These are phyloP conservation scores for Erpetoichthys calabaricus DNA, from an alignment of 2,797 vertebrate species.

Conservation along the genomic window DNA sequence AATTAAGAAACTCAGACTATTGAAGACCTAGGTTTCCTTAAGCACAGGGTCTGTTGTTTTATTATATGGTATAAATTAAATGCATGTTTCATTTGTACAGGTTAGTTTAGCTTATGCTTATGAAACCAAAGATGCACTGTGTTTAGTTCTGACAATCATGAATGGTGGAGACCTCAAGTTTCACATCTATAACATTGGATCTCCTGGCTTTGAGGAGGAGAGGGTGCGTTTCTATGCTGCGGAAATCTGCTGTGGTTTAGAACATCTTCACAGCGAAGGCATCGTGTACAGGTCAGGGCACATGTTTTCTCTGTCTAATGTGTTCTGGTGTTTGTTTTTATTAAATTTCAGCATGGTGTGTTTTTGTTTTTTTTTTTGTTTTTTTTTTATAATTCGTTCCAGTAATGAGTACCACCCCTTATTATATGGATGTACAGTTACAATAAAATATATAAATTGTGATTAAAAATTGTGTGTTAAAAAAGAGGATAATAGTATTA, in stretches of 20 bases:
- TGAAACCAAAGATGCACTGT: constrained; percentile 65
- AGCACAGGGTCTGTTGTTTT: background rate
- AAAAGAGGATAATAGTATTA: too few relatives aligned
- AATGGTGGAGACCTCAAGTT: constrained; percentile 67
- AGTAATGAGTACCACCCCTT: too few relatives aligned
- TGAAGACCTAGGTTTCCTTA: background rate
- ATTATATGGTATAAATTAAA: background rate
- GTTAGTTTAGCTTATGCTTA: constrained; percentile 68
- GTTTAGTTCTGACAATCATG: constrained; percentile 71
- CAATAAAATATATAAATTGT: too few relatives aligned
- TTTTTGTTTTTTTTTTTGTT: too few relatives aligned
- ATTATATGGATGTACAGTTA: too few relatives aligned
- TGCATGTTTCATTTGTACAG: constrained; percentile 25
- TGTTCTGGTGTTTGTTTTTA: too few relatives aligned
- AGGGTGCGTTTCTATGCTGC: constrained; percentile 62
- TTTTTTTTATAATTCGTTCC: too few relatives aligned
- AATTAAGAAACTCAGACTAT: too few relatives aligned
- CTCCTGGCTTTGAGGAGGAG: constrained; percentile 38
- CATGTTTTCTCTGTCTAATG: background rate
- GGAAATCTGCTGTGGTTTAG: constrained; percentile 64
- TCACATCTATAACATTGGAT: constrained; percentile 67
- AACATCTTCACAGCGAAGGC: constrained; percentile 58
- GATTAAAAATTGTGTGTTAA: too few relatives aligned
- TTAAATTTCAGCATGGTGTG: too few relatives aligned
- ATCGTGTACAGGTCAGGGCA: constrained; percentile 58